A percentile compares a stretch with the other conserved stretches of the same genome.
Conservation (phyloP, 1,140 invertebrate species). For the Bicyclus anynana region DNA sequence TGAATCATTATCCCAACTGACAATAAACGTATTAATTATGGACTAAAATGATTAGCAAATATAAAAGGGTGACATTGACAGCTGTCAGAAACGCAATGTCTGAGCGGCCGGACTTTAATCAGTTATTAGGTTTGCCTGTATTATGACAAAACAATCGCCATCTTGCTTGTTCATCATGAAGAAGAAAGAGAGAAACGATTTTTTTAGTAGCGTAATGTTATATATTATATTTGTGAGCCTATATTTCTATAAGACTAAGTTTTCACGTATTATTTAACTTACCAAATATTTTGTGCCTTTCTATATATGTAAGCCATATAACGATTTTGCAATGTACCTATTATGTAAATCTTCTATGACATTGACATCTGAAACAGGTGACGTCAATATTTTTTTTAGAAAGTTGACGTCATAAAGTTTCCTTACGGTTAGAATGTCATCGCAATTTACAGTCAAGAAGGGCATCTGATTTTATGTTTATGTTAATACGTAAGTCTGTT, state of each 20-base stretch:
- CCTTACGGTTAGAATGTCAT: not conserved
- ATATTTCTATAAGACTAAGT: conserved; percentile 10
- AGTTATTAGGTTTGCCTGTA: too few species aligned
- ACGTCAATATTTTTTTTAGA: too few species aligned
- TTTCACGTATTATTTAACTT: conserved; percentile 24
- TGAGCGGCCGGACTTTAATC: too few species aligned
- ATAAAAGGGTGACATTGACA: too few species aligned
- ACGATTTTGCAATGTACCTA: conserved; percentile 13
- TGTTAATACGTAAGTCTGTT: not conserved
- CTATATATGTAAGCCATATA: conserved; percentile 29
- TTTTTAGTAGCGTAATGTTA: not conserved
- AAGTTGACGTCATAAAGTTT: not conserved
- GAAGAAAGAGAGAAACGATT: not conserved
- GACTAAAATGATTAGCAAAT: too few species aligned
- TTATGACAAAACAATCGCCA: not conserved
- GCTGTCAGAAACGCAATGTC: too few species aligned
- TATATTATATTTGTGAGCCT: not conserved
- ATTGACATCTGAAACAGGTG: too few species aligned
- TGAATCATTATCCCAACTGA: too few species aligned
- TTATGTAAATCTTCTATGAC: not conserved
- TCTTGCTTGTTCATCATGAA: not conserved
- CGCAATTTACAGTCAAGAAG: not conserved
- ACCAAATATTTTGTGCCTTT: conserved; percentile 39
- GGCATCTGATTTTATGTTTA: not conserved
- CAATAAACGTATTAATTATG: too few species aligned